phyloP scores from a whole-genome alignment of 2,888 invertebrate genomes.

The Autographa gamma region DNA sequence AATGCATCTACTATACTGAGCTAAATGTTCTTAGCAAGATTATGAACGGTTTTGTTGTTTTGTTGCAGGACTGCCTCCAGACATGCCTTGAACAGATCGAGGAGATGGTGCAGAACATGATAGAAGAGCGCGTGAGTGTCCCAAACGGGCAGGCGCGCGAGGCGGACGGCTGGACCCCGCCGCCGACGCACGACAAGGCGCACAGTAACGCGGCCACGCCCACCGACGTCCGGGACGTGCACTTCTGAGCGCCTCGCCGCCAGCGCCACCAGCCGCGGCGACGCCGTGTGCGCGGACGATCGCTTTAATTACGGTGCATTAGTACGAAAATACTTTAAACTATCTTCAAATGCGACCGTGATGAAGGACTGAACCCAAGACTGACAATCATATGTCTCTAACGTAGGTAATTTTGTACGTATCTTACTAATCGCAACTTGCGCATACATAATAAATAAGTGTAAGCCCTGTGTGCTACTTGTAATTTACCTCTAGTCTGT shows the following conservation, averaged over 20 bases:
- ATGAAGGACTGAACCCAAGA: constrained; percentile 87
- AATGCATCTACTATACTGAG: background rate
- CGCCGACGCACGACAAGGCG: constrained; percentile 87
- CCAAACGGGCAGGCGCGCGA: constrained; percentile 85
- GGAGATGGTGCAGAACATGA: constrained; percentile 91
- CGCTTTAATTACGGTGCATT: constrained; percentile 82
- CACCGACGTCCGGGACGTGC: constrained; percentile 95
- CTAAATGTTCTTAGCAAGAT: background rate
- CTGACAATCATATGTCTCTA: constrained; percentile 85
- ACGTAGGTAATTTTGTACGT: constrained; percentile 80
- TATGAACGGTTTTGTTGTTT: constrained; percentile 36
- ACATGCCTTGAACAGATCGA: constrained; percentile 94
- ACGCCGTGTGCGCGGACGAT: constrained; percentile 61
- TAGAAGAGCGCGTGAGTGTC: constrained; percentile 80
- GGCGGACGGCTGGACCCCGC: constrained; percentile 83
- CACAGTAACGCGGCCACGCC: constrained; percentile 94
- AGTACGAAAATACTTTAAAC: constrained; percentile 88
- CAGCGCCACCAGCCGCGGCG: background rate
- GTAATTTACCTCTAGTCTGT: constrained; percentile 77
- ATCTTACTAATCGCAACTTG: constrained; percentile 76
- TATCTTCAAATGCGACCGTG: constrained; percentile 82
- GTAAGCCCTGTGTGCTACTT: constrained; percentile 80
- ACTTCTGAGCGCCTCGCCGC: constrained; percentile 87
- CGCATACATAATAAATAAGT: constrained; percentile 70
- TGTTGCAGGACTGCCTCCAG: constrained; percentile 93